These are phyloP conservation scores for Oophaga sylvatica DNA, from an alignment of 2,797 vertebrate species.

Conservation along the genomic window DNA sequence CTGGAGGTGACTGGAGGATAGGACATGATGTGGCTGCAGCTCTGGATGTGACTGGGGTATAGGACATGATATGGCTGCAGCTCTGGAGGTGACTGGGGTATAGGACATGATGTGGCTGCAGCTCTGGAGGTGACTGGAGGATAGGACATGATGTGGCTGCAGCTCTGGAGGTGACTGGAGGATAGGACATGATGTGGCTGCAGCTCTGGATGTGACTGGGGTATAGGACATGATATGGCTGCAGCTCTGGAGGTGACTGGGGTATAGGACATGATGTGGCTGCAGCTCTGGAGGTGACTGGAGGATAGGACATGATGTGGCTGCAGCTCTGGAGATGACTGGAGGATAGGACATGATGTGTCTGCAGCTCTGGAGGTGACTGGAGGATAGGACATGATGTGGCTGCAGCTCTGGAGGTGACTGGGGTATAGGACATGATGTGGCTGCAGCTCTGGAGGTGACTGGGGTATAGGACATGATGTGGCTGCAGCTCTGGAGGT, in stretches of 20 bases:
- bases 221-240: neutral
- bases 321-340: neutral
- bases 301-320: neutral
- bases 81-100: no score
- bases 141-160: neutral
- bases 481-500: neutral
- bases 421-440: neutral
- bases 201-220: neutral
- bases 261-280: neutral
- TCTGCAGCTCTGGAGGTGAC: neutral
- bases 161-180: neutral
- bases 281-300: neutral
- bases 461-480: neutral
- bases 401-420: neutral
- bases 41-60: no score
- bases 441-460: neutral
- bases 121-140: no score
- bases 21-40: neutral
- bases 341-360: neutral
- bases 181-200: neutral
- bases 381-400: neutral
- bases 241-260: neutral
- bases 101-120: no score
- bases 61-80: no score
- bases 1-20: no score